These are phyloP conservation scores for Hippopotamyrus pictus DNA, from an alignment of 2,797 vertebrate species.

Conservation along the genomic window DNA sequence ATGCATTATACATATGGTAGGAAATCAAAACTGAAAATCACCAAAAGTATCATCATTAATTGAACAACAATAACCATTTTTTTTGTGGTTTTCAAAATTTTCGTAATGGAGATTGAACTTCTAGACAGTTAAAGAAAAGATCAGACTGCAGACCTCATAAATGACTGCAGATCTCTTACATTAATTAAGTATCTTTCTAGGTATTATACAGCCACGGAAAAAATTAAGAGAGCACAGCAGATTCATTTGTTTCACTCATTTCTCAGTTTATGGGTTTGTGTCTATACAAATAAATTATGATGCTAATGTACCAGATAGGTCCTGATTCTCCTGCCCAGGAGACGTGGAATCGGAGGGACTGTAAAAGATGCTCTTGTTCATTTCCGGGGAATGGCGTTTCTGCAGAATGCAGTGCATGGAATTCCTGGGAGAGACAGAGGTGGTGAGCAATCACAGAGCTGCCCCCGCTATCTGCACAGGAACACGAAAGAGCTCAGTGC, in stretches of 20 bases:
- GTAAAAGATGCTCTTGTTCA: slow-evolving; percentile 53
- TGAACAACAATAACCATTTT: background rate
- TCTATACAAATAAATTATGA: background rate
- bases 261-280: no score
- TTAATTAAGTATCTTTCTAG: background rate
- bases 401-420: slow-evolving; percentile 66
- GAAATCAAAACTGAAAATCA: background rate
- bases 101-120: background rate
- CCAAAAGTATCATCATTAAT: background rate
- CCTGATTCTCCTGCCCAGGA: background rate
- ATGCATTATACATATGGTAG: background rate
- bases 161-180: background rate
- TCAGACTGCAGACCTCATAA: background rate
- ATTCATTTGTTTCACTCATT: no score
- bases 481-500: background rate
- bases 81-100: background rate
- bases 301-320: background rate
- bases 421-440: slow-evolving; percentile 60
- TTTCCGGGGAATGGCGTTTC: slow-evolving; percentile 60
- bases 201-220: background rate
- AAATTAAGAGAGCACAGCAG: no score
- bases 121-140: background rate
- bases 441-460: background rate
- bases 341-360: background rate
- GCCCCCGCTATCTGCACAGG: background rate